Percentiles rank a stretch among this genome's conserved stretches.
Evolutionary conservation across 1,140 invertebrate genomes (phyloP).

Genomic region (Drosophila sp.): DNA sequence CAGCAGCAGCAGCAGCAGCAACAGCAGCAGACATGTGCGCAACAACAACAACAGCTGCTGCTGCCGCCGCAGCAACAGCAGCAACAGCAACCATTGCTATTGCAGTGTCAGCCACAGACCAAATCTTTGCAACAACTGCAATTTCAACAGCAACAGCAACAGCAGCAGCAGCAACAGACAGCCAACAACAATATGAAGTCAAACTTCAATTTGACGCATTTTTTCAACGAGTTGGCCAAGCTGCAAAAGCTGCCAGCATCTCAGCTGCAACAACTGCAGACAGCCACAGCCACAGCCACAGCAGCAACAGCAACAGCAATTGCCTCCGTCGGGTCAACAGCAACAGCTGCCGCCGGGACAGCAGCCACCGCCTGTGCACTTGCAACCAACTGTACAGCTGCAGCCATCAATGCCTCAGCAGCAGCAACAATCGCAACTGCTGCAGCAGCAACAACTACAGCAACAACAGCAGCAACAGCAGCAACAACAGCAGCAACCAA

Average conservation of each 20-base stretch:
- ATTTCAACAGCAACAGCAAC: not conserved
- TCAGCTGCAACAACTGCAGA: slow-evolving; percentile 3
- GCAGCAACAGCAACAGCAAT: slow-evolving; percentile 3
- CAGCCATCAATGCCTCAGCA: slow-evolving; percentile 3
- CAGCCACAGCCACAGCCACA: slow-evolving; percentile 8
- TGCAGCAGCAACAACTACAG: not conserved
- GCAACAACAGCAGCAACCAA: slow-evolving; percentile 9
- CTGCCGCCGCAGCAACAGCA: not conserved
- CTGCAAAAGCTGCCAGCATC: slow-evolving; percentile 34
- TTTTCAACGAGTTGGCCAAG: slow-evolving; percentile 54
- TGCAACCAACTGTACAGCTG: slow-evolving; percentile 7
- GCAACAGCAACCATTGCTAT: slow-evolving; percentile 6
- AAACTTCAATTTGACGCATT: slow-evolving; percentile 54
- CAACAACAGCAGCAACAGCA: slow-evolving; percentile 20
- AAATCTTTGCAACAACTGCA: slow-evolving; percentile 16
- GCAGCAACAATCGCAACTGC: not conserved
- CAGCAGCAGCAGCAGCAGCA: slow-evolving; percentile 1
- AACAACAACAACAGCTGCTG: not conserved
- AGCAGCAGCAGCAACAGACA: slow-evolving; percentile 12
- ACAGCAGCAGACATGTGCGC: slow-evolving; percentile 8
- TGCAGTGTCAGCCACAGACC: slow-evolving; percentile 24
- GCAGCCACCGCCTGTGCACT: not conserved
- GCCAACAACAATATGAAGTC: slow-evolving; percentile 22
- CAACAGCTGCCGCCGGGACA: slow-evolving; percentile 3
- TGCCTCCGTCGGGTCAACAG: not conserved